phyloP scores from a whole-genome alignment of 2,797 vertebrate species.

The Notamacropus eugenii region DNA sequence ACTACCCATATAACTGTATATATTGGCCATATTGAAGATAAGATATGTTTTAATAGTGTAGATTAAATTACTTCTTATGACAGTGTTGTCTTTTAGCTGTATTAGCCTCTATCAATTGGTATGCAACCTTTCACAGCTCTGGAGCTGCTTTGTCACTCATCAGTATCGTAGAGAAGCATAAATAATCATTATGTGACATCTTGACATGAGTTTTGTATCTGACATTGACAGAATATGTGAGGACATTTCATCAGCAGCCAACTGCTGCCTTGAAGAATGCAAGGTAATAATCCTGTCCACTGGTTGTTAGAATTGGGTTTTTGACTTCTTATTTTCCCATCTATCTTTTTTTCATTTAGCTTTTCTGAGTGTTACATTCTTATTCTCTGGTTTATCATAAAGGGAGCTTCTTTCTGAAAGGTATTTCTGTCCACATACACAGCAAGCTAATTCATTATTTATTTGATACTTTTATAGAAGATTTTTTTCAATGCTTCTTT shows the following conservation, averaged over 20 bases:
- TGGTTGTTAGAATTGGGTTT: conserved; percentile 7
- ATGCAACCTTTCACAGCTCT: conserved; percentile 54
- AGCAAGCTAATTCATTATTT: conserved; percentile 35
- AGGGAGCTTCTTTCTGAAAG: neutral
- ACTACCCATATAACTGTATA: neutral
- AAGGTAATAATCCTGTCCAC: conserved; percentile 29
- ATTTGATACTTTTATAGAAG: conserved; percentile 19
- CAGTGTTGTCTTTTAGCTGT: conserved; percentile 51
- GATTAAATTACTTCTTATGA: conserved; percentile 51
- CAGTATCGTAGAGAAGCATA: conserved; percentile 68
- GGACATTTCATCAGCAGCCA: conserved; percentile 64
- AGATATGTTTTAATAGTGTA: conserved; percentile 35
- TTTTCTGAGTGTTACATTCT: neutral
- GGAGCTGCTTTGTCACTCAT: conserved; percentile 67
- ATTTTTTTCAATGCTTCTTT: conserved; percentile 36
- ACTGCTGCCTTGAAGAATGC: conserved; percentile 53
- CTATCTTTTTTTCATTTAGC: neutral
- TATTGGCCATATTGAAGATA: neutral
- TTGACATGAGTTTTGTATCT: conserved; percentile 71
- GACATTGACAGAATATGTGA: conserved; percentile 75
- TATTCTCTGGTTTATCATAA: conserved; percentile 41
- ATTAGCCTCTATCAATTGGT: conserved; percentile 65
- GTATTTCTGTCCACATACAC: neutral
- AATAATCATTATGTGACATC: conserved; percentile 73
- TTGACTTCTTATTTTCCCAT: neutral